Evolutionary conservation across 2,797 vertebrate genomes (phyloP), one percentile per base, ranked within the genome.

Genomic region (Betta splendens): DNA sequence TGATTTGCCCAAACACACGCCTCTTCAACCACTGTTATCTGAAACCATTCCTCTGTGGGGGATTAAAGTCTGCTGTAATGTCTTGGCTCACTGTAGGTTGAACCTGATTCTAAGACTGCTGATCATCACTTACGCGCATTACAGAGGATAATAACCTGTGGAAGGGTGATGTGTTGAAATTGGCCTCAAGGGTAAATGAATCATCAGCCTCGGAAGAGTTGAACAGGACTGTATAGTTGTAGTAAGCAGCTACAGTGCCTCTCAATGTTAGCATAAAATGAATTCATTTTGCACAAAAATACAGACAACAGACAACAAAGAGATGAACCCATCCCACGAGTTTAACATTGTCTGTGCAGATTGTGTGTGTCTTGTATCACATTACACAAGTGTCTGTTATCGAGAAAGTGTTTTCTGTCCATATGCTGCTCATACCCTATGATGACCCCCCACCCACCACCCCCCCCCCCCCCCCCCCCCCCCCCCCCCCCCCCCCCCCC

Each of bases 361-460:
- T 5, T n/a, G n/a, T n/a, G n/a, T n/a, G 12, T 42, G 16, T 57
- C 16, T 58, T 45, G 5, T 15, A 10, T 43, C 4, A 11, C 60
- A 18, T 7, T 13, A 26, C 21, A 9, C 50, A 67, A 16, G 21
- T 54, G 9, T 46, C 0, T 79, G 22, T 69, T 54, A 65, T 75
- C 36, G 16, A 31, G 48, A 57, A 56, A 68, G 65, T 81, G 59
- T 69, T 53, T 83, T 87, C 65, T 29, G 36, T 53, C 58, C 39
- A 52, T 46, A 35, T 40, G 53, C 0, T 33, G 17, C 4, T 53
- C 58, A 62, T 59, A 75, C 63, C 48, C 31, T 29, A 26, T 3
- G 5, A 63, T 48, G 72, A 62, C 70, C 77, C 28, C 21, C 21
- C 16, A 42, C 32, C n/a, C n/a, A n/a, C n/a, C n/a, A n/a, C n/a